A percentile compares a stretch with the other conserved stretches of the same genome.
phyloP scores from a whole-genome alignment of 2,113 vertebrate genomes.

The Mustelus asterias region DNA sequence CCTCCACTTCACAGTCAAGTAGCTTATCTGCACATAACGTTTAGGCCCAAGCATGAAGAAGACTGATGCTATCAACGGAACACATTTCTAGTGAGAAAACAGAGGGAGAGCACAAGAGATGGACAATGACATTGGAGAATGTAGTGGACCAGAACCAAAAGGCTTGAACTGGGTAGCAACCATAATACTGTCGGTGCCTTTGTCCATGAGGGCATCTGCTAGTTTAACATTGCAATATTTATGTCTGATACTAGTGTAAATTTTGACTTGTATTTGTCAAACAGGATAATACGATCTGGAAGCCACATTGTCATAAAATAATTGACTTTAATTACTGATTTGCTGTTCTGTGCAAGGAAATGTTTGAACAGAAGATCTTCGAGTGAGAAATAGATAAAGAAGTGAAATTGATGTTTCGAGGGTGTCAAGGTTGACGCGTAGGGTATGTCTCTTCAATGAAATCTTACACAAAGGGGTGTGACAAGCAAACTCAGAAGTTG shows the following conservation, averaged over 20 bases:
- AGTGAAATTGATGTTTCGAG: not conserved
- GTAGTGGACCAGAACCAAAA: not conserved
- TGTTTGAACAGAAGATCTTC: not conserved
- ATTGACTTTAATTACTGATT: not conserved
- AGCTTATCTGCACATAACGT: not conserved
- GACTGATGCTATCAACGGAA: not conserved
- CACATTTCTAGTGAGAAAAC: not conserved
- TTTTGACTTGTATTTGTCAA: not conserved
- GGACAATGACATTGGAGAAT: not conserved
- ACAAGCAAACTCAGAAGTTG: not conserved
- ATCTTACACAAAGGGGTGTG: not conserved
- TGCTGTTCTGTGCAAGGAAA: not conserved
- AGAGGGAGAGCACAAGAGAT: not conserved
- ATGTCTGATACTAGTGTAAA: not conserved
- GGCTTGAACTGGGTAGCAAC: not conserved
- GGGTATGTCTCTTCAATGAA: not conserved
- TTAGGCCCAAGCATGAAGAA: not conserved
- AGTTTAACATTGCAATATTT: not conserved
- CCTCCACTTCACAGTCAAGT: not conserved
- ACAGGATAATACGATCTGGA: not conserved
- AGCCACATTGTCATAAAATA: not conserved
- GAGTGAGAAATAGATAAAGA: not conserved
- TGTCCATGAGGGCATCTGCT: not conserved
- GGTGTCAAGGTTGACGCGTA: too few species aligned
- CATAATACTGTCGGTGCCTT: not conserved